Evolutionary conservation across 2,797 vertebrate species (phyloP).

Genomic region (Ataeniobius toweri): DNA sequence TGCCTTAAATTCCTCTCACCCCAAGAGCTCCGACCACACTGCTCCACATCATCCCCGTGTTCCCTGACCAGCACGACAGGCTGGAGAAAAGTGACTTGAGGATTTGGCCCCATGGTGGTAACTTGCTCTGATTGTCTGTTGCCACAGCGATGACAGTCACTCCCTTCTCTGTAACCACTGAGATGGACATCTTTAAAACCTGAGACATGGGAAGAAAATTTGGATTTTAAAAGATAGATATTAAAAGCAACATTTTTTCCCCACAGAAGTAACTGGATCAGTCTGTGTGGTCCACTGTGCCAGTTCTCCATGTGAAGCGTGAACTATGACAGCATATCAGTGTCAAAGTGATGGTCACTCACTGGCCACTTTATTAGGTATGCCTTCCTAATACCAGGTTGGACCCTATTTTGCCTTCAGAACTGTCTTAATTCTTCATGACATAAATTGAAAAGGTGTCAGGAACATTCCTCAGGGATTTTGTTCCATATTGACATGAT

Average conservation of each 20-base stretch:
- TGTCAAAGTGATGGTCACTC: too few species aligned
- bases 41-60: neutral
- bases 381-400: too few species aligned
- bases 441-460: too few species aligned
- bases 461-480: too few species aligned
- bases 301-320: too few species aligned
- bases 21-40: conserved; percentile 21
- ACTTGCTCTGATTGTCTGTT: neutral
- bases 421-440: too few species aligned
- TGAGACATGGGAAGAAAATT: neutral
- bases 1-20: conserved; percentile 40
- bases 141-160: neutral
- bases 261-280: neutral
- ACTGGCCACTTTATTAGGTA: too few species aligned
- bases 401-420: too few species aligned
- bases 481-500: too few species aligned
- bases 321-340: too few species aligned
- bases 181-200: conserved; percentile 24
- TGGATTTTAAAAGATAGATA: neutral
- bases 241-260: neutral
- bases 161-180: neutral
- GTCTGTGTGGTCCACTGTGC: too few species aligned
- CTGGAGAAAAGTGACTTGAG: neutral
- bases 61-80: neutral
- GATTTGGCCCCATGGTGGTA: neutral